A percentile compares a stretch with the other conserved stretches of the same genome.
These are phyloP conservation scores for Hipparchia sbordonii DNA, from an alignment of 2,888 invertebrate species.

Conservation along the genomic window DNA sequence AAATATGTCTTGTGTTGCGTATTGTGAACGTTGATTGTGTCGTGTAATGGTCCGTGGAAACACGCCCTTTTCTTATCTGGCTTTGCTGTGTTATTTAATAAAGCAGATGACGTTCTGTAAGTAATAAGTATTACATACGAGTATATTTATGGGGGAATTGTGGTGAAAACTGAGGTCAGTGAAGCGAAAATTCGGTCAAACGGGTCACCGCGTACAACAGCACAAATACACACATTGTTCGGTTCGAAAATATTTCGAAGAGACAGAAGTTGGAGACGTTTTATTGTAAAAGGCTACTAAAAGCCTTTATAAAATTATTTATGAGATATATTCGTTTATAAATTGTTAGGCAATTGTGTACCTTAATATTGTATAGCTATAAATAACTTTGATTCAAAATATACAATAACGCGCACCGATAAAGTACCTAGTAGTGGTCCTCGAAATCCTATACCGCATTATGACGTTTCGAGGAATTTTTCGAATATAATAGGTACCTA, in stretches of 20 bases:
- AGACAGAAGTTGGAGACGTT: background rate
- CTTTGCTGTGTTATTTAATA: background rate
- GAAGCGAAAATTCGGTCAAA: constrained; percentile 13
- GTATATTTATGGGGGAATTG: background rate
- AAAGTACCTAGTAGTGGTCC: too few species aligned
- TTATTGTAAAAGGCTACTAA: background rate
- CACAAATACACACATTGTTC: constrained; percentile 6
- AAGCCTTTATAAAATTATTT: background rate
- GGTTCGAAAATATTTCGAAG: constrained; percentile 2
- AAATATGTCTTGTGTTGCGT: too few species aligned
- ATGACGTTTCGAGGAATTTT: too few species aligned
- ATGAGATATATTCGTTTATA: too few species aligned
- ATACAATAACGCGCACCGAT: too few species aligned
- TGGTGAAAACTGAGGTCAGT: constrained; percentile 6
- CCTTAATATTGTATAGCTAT: too few species aligned
- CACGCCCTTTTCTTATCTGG: constrained; percentile 1
- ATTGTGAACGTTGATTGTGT: too few species aligned
- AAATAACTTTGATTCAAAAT: too few species aligned
- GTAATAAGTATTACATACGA: background rate
- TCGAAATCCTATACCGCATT: too few species aligned
- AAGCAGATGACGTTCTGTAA: background rate
- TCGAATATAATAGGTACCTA: too few species aligned
- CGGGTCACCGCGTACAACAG: background rate
- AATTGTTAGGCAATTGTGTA: background rate
- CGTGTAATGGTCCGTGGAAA: too few species aligned